Conservation (phyloP, 2,113 vertebrate genomes). For the crab-eating macaque (Macaca fascicularis) region DNA sequence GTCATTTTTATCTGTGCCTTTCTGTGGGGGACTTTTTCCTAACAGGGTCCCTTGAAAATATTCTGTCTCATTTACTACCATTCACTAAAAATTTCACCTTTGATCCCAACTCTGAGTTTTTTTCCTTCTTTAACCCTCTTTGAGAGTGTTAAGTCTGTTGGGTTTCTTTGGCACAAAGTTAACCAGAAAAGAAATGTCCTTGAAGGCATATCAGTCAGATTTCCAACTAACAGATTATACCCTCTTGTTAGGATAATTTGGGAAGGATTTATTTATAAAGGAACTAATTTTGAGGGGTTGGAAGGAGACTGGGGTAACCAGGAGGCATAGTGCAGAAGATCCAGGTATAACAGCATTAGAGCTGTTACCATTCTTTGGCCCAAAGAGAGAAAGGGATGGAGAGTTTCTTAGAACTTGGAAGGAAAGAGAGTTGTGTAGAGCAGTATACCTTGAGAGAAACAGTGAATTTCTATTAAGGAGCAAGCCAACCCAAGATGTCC, state of each 20-base stretch:
- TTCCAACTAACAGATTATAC: not conserved
- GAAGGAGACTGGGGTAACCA: not conserved
- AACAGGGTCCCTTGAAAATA: not conserved
- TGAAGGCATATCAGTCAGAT: not conserved
- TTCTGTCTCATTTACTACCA: conserved; percentile 20
- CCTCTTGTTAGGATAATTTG: not conserved
- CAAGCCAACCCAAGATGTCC: not conserved
- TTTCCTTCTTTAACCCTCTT: not conserved
- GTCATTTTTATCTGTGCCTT: conserved; percentile 32
- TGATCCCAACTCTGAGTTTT: not conserved
- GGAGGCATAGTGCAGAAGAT: not conserved
- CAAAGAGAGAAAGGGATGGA: not conserved
- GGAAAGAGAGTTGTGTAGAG: not conserved
- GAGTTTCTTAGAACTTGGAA: not conserved
- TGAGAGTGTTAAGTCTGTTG: conserved; percentile 16
- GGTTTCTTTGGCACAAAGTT: conserved; percentile 6
- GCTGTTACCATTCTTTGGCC: not conserved
- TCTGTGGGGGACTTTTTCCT: conserved; percentile 3
- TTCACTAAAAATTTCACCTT: conserved; percentile 40
- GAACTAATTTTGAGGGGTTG: not conserved
- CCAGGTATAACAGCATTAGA: not conserved
- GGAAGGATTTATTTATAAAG: conserved; percentile 6
- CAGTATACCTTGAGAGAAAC: not conserved
- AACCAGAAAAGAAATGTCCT: conserved; percentile 31
- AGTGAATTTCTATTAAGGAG: conserved; percentile 10